A percentile compares a stretch with the other conserved stretches of the same genome.
phyloP scores from a whole-genome alignment of 2,113 vertebrate species.

The Ramphastos sulfuratus region DNA sequence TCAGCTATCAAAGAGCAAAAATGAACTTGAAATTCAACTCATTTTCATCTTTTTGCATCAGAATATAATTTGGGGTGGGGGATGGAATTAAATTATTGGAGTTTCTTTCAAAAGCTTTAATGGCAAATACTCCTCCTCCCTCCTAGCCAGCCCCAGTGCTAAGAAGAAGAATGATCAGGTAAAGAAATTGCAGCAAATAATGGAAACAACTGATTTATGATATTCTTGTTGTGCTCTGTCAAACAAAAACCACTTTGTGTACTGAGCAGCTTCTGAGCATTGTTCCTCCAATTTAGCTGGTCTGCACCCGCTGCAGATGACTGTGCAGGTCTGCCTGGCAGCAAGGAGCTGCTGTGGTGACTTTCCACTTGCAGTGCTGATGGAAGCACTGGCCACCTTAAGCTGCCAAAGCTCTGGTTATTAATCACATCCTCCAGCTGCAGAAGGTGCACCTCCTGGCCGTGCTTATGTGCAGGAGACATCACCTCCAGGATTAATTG shows the following conservation, averaged over 20 bases:
- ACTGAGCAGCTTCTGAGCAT: background rate
- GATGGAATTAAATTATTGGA: background rate
- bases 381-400: background rate
- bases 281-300: background rate
- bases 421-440: background rate
- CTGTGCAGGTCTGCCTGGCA: background rate
- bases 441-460: background rate
- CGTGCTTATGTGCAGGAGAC: rapidly evolving
- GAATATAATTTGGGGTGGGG: background rate
- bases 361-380: background rate
- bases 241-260: background rate
- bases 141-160: background rate
- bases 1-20: background rate
- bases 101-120: background rate
- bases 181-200: background rate
- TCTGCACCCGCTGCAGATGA: background rate
- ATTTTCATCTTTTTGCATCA: background rate
- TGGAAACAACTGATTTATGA: background rate
- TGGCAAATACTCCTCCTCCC: background rate
- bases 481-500: background rate
- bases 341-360: background rate
- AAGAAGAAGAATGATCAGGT: rapidly evolving
- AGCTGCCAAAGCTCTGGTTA: background rate
- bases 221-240: background rate
- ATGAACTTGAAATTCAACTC: background rate